These are phyloP conservation scores for Epizoanthus ramosus DNA, from an alignment of 92 coral and sea anemone species.

Conservation along the genomic window DNA sequence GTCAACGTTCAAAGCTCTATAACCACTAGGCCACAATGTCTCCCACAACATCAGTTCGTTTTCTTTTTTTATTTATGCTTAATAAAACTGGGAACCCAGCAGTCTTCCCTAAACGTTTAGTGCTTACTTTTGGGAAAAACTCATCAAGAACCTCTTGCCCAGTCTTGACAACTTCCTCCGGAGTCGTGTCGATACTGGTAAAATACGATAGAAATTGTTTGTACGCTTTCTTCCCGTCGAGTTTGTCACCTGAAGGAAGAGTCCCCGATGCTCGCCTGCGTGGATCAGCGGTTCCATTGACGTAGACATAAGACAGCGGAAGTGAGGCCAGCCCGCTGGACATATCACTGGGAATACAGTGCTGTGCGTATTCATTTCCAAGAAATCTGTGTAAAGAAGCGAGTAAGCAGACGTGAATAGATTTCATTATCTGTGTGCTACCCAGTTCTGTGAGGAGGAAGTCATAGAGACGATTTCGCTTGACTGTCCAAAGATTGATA, in stretches of 20 bases:
- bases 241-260: slow-evolving; percentile 83
- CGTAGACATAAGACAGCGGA: slow-evolving; percentile 76
- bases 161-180: slow-evolving; percentile 66
- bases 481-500: too few species aligned
- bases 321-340: slow-evolving; percentile 90
- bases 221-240: slow-evolving; percentile 72
- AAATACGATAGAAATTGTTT: slow-evolving; percentile 71
- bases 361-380: slow-evolving; percentile 71
- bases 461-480: too few species aligned
- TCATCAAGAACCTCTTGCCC: slow-evolving; percentile 45
- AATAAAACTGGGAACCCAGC: neutral
- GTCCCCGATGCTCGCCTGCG: slow-evolving; percentile 60
- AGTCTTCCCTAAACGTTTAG: neutral
- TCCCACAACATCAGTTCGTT: neutral
- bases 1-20: too few species aligned
- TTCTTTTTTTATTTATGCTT: neutral
- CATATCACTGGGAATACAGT: slow-evolving; percentile 89
- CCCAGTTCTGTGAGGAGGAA: too few species aligned
- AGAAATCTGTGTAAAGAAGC: slow-evolving; percentile 61
- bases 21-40: too few species aligned
- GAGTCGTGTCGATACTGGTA: slow-evolving; percentile 75
- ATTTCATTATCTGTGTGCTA: too few species aligned
- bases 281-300: slow-evolving; percentile 69
- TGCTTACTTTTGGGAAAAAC: slow-evolving; percentile 48
- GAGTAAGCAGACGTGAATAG: neutral